Percentiles rank a stretch among this genome's conserved stretches.
phyloP scores from a whole-genome alignment of 2,113 vertebrate species.

The Nothoprocta pentlandii region DNA sequence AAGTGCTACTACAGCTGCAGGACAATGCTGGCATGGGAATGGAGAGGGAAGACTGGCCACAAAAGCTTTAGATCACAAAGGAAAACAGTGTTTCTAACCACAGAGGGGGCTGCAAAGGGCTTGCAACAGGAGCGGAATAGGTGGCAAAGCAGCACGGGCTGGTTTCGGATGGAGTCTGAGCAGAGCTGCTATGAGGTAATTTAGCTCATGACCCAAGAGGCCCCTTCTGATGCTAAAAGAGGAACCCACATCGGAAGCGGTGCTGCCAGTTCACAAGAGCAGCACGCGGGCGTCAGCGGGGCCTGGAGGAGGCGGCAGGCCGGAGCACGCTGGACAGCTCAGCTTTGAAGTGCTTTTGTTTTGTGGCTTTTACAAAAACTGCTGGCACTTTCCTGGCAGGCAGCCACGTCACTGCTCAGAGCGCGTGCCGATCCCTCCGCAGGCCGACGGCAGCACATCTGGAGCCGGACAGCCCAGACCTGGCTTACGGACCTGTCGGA shows the following conservation, averaged over 20 bases:
- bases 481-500: not conserved
- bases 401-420: slow-evolving; percentile 36
- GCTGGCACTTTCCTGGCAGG: slow-evolving; percentile 60
- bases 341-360: slow-evolving; percentile 49
- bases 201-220: slow-evolving; percentile 66
- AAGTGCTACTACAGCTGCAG: slow-evolving; percentile 43
- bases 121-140: slow-evolving; percentile 64
- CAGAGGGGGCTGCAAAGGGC: slow-evolving; percentile 59
- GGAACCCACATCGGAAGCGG: slow-evolving; percentile 31
- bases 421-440: slow-evolving; percentile 49
- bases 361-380: slow-evolving; percentile 40
- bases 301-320: not conserved
- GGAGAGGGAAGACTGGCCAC: slow-evolving; percentile 62
- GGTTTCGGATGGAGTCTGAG: slow-evolving; percentile 42
- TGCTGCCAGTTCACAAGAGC: not conserved
- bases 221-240: slow-evolving; percentile 55
- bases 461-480: slow-evolving; percentile 54
- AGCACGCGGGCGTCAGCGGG: not conserved
- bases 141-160: slow-evolving; percentile 67
- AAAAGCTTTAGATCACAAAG: slow-evolving; percentile 73
- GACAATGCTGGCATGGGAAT: slow-evolving; percentile 69
- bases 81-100: slow-evolving; percentile 69
- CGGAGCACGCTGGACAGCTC: slow-evolving; percentile 51
- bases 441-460: slow-evolving; percentile 41
- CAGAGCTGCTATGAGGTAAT: slow-evolving; percentile 61